Conservation (phyloP, 2,113 vertebrate species). For the Myotis lucifugus region DNA sequence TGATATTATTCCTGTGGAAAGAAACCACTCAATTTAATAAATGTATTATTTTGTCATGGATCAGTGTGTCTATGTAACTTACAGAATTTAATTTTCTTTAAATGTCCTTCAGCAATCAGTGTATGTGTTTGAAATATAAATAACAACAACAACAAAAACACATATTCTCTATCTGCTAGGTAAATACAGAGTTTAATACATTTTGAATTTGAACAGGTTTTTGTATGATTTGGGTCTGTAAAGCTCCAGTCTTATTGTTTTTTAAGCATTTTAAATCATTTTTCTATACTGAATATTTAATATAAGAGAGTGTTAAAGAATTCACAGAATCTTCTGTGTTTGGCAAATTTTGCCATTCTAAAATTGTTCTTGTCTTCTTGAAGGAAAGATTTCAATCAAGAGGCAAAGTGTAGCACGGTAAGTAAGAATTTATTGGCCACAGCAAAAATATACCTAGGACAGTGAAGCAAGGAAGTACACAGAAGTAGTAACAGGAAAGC, state of each 20-base stretch:
- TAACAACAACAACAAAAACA: not conserved
- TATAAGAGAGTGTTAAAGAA: not conserved
- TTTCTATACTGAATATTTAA: not conserved
- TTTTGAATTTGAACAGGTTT: not conserved
- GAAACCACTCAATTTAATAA: not conserved
- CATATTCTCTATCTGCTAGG: not conserved
- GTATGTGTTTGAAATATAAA: not conserved
- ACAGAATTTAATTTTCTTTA: not conserved
- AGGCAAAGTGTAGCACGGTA: too few species aligned
- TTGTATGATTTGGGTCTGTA: not conserved
- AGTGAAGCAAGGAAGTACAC: too few species aligned
- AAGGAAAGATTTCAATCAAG: too few species aligned
- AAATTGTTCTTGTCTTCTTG: not conserved
- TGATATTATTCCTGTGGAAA: not conserved
- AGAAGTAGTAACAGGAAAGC: too few species aligned
- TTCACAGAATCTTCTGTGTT: not conserved
- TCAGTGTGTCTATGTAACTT: not conserved
- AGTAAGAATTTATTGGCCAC: too few species aligned
- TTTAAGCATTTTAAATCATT: not conserved
- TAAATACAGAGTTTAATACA: not conserved
- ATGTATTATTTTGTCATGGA: slow-evolving; percentile 19
- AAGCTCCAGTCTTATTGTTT: not conserved
- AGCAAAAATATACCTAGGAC: too few species aligned
- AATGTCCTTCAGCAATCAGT: not conserved
- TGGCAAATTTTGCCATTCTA: not conserved